Base-by-base conservation (phyloP, 2,113 vertebrate species). In the Talpa occidentalis region DNA sequence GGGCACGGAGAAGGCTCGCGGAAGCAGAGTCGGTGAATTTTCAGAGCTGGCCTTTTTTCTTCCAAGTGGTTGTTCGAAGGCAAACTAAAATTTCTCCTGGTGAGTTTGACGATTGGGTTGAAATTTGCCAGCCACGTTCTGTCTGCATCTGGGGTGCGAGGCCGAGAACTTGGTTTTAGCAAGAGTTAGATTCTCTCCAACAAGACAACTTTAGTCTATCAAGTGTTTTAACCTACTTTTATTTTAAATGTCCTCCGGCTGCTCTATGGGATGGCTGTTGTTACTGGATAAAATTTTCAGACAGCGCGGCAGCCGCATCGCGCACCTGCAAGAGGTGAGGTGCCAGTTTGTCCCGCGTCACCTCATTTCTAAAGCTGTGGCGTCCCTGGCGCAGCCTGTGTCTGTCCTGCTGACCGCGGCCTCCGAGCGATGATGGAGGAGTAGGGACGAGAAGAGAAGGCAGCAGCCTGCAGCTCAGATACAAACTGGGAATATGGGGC, bases 391-490 rank as follows among this genome's bases (percentile, higher is more conserved):
- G 5, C 24, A 59, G 56, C 8, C 24, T 56, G 54, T 21, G 54
- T 56, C 54, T 56, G 4, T 26, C 24, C 24, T 9, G 1, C 37
- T 52, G 47, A 10, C 16, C 16, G 4, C 3, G 49, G 40, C 24
- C 1, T 35, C 42, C 52, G 26, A 28, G 26, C 8, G 24, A 8
- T 16, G 15, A 5, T 6, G 1, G 5, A 54, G 24, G 17, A 16
- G 5, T 21, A 37, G 4, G 22, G 2, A 2, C 12, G 4, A 3
- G 6, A 30, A 3, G 6, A 30, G n/a, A 49, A 21, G 11, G 26
- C 1, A 7, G 21, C 7, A 12, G 74, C 9, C 7, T 24, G 19
- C 0, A 21, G 32, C 37, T 30, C 28, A 28, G 21, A 32, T 16
- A 24, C 0, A 44, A 10, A 44, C 37, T 17, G 21, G 67, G 24